Evolutionary conservation across 2,113 vertebrate genomes (phyloP).

Genomic region (Saguinus midas): DNA sequence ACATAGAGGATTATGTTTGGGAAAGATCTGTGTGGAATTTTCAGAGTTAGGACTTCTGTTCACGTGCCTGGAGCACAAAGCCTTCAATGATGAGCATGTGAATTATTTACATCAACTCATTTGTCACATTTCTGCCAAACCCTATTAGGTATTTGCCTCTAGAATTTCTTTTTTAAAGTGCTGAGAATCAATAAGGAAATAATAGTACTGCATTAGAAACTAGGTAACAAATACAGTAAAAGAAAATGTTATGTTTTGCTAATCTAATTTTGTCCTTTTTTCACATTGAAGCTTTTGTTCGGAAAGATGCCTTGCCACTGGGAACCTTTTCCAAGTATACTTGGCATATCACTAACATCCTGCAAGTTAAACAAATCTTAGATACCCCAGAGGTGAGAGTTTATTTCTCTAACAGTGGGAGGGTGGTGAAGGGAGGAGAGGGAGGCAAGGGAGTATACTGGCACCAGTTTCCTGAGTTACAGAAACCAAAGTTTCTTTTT

Average conservation of each 20-base stretch:
- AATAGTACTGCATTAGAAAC: background rate
- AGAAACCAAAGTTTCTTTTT: background rate
- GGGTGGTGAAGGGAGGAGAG: background rate
- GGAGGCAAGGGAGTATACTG: background rate
- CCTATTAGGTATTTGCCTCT: conserved; percentile 20
- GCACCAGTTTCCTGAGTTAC: background rate
- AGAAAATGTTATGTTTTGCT: background rate
- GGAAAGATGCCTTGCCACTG: conserved; percentile 88
- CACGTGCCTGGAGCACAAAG: background rate
- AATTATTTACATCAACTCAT: background rate
- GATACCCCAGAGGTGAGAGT: conserved; percentile 91
- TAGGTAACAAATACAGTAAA: background rate
- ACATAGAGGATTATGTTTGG: background rate
- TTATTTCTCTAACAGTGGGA: conserved; percentile 29
- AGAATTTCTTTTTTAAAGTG: conserved; percentile 29
- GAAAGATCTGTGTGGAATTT: background rate
- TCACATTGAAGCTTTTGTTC: conserved; percentile 86
- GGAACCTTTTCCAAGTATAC: conserved; percentile 93
- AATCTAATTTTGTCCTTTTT: conserved; percentile 56
- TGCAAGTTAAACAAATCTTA: conserved; percentile 95
- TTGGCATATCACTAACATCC: conserved; percentile 93
- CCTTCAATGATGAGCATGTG: background rate
- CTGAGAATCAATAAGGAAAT: conserved; percentile 1
- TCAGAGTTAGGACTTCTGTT: background rate
- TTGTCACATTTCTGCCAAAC: background rate